phyloP scores from a whole-genome alignment of 2,888 invertebrate species.

The Amorpha juglandis region DNA sequence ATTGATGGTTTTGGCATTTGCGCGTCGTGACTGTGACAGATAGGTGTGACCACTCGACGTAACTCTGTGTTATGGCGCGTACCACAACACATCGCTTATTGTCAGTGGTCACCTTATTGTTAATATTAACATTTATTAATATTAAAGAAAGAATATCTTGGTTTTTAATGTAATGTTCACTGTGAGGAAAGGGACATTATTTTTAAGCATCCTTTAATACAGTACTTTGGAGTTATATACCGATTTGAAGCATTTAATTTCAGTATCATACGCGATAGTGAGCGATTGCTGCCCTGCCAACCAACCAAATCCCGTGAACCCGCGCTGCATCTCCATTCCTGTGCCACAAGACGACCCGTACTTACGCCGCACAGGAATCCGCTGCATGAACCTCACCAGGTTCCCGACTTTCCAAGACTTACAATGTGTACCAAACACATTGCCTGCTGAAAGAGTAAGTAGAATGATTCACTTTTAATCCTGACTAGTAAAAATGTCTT shows the following conservation, averaged over 20 bases:
- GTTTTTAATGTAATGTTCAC: too few species aligned
- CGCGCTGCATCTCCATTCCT: conserved; percentile 47
- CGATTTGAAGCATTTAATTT: neutral
- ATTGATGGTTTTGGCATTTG: too few species aligned
- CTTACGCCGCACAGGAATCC: conserved; percentile 45
- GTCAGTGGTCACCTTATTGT: too few species aligned
- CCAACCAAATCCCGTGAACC: conserved; percentile 36
- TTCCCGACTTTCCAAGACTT: conserved; percentile 51
- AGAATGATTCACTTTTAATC: neutral
- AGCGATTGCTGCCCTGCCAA: conserved; percentile 28
- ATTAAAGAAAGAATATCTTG: too few species aligned
- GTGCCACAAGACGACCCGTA: conserved; percentile 56
- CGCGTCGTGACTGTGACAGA: too few species aligned
- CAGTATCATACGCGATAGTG: conserved; percentile 2
- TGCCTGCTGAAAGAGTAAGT: conserved; percentile 52
- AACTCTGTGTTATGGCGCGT: too few species aligned
- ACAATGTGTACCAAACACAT: conserved; percentile 46
- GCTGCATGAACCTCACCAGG: conserved; percentile 57
- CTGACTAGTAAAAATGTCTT: too few species aligned
- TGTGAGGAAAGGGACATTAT: neutral
- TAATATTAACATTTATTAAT: too few species aligned
- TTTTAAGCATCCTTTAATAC: neutral
- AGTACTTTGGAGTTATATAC: neutral
- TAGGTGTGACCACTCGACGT: too few species aligned
- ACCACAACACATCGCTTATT: too few species aligned